Percentiles rank a stretch among this genome's conserved stretches.
These are phyloP conservation scores for Euzetes globulus DNA, from an alignment of 2,888 invertebrate species.

Conservation along the genomic window DNA sequence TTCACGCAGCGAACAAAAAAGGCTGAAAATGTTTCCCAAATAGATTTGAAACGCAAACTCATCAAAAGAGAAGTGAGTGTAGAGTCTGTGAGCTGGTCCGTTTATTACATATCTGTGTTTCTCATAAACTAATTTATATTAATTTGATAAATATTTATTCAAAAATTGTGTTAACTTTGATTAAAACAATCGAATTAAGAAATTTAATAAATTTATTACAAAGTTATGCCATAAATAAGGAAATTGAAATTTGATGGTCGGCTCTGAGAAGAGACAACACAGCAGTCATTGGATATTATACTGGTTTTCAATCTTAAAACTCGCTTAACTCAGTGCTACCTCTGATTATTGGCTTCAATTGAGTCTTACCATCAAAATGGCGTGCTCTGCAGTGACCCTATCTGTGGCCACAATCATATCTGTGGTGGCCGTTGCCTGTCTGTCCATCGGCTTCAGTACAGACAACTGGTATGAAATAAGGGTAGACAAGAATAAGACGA, in stretches of 20 bases:
- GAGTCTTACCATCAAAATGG: conserved; percentile 39
- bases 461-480: conserved; percentile 95
- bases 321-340: conserved; percentile 5
- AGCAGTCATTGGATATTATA: not conserved
- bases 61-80: not conserved
- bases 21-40: conserved; percentile 18
- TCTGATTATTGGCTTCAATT: not conserved
- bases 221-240: not conserved
- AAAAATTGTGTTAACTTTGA: not conserved
- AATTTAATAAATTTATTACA: too few relatives aligned
- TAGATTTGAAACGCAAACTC: conserved; percentile 21
- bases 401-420: conserved; percentile 92
- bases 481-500: conserved; percentile 77
- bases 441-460: conserved; percentile 89
- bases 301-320: not conserved
- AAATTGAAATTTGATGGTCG: not conserved
- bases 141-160: not conserved
- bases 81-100: not conserved
- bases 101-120: not conserved
- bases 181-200: not conserved
- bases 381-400: conserved; percentile 67
- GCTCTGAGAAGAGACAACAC: not conserved
- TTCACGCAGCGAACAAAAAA: not conserved
- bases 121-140: too few relatives aligned
- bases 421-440: conserved; percentile 82